Evolutionary conservation across 2,113 vertebrate genomes (phyloP).

Genomic region (Panthera tigris): DNA sequence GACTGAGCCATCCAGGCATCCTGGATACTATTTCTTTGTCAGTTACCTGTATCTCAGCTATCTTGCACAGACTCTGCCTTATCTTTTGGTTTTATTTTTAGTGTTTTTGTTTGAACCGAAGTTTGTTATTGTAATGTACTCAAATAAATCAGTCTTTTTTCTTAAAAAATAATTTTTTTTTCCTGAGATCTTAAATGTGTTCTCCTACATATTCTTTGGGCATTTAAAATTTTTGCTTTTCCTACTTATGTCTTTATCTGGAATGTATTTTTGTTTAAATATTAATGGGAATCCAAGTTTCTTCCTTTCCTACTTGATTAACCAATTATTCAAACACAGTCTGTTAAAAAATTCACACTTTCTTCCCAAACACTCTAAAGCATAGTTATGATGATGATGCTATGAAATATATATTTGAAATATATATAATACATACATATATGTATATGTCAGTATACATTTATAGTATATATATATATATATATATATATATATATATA

Average conservation of each 20-base stretch:
- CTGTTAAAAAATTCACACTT: not conserved
- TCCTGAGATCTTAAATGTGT: not conserved
- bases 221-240: not conserved
- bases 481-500: not conserved
- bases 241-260: not conserved
- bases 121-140: constrained; percentile 6
- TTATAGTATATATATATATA: not conserved
- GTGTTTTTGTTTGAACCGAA: not conserved
- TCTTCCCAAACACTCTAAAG: not conserved
- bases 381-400: not conserved
- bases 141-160: not conserved
- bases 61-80: not conserved
- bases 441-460: not conserved
- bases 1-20: too few relatives aligned
- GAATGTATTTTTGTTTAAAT: not conserved
- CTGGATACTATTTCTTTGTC: not conserved
- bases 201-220: not conserved
- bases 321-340: not conserved
- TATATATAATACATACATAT: not conserved
- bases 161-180: not conserved
- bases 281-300: not conserved
- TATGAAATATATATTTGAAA: not conserved
- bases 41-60: not conserved
- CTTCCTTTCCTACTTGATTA: constrained; percentile 8
- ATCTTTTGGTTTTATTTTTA: not conserved